These are phyloP conservation scores for Lochmaea capreae DNA, from an alignment of 2,888 invertebrate species.

Conservation along the genomic window DNA sequence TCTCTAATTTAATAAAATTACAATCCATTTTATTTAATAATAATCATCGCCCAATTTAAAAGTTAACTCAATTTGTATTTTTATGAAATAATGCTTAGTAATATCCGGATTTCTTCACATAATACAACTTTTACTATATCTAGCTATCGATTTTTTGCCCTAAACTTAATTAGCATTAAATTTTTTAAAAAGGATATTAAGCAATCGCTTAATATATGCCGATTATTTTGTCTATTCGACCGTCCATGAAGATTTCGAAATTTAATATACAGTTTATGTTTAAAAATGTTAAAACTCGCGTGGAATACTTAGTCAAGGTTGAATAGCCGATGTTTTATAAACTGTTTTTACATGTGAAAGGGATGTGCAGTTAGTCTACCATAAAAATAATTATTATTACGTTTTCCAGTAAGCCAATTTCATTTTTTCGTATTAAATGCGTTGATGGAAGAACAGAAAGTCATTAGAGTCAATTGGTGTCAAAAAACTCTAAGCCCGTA, in stretches of 20 bases:
- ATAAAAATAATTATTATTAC: background rate
- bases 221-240: background rate
- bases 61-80: background rate
- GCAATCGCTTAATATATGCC: background rate
- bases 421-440: background rate
- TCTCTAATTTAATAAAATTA: background rate
- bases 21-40: background rate
- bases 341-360: background rate
- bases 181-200: background rate
- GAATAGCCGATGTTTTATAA: background rate
- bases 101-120: conserved; percentile 3
- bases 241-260: background rate
- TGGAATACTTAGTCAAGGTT: background rate
- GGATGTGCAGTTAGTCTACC: background rate
- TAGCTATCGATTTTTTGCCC: background rate
- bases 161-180: background rate
- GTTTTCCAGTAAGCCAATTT: background rate
- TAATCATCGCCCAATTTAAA: background rate
- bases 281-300: background rate
- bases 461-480: too few species aligned
- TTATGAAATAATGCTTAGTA: background rate
- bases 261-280: background rate
- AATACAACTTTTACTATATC: background rate
- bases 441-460: too few species aligned
- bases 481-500: too few species aligned